Base-by-base conservation (phyloP, 2,113 vertebrate species). In the Pardalotus punctatus region DNA sequence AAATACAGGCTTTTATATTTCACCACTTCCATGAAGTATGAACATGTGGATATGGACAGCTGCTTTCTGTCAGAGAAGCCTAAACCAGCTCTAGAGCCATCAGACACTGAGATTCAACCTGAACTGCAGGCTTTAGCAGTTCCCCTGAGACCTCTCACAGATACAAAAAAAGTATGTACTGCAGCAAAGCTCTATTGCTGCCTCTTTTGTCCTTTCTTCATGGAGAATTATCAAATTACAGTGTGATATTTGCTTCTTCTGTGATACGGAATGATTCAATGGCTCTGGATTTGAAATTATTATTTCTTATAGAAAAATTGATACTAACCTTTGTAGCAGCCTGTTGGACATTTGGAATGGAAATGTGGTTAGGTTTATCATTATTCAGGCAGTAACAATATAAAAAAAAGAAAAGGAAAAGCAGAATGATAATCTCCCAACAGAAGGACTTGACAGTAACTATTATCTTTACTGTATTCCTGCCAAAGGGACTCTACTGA, bases 1-100 rank as follows among this genome's bases (percentile, higher is more conserved):
- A 17, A 62, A 19, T 23, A 21, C 36, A 99, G 99, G 86, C 96
- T 99, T 70, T 58, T 99, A 61, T 99, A 99, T 98, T 99, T 99
- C 90, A 99, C 99, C 24, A 95, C 90, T 56, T 98, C 98, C 2
- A 60, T 98, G 73, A 97, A 90, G 73, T 98, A 99, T 72, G 97
- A 99, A 20, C 97, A 98, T 5, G 98, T 97, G 43, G 97, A 98
- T 91, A 94, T 99, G 89, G 98, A 98, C 93, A 98, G 98, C 90
- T 99, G 99, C 77, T 89, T 98, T 36, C 97, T 99, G 86, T 97
- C 98, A 43, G 98, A 98, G 90, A 96, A 97, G 70, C 94, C 94
- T 2, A 95, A 47, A 36, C 88, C 90, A 70, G 76, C 67, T 11
- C 65, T 98, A 29, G 86, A 96, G 13, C 96, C 92, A 67, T 98